Base-by-base conservation (phyloP, 1,140 invertebrate species). In the Leptoteleia sp. region DNA sequence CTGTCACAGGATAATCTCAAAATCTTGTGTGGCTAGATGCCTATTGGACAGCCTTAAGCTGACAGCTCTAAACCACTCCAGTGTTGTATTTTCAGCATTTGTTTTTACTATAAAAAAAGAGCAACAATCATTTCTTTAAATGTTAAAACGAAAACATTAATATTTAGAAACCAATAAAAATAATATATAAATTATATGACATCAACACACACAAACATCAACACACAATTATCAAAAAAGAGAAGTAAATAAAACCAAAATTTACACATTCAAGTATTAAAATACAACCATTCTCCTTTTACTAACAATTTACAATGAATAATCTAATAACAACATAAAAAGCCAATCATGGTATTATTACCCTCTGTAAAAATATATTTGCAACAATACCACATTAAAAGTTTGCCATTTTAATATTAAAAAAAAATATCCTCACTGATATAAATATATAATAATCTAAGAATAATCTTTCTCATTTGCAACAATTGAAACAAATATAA, bases 41-140 rank as follows among this genome's bases (percentile, higher is more conserved):
- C 72, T 79, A 70, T 76, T 68, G 78, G 78, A 83, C 71, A 83
- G 81, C 81, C 78, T 64, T 55, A 77, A 83, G 82, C 80, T 81
- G 78, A 87, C 68, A 82, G 73, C 76, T 59, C 81, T 83, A 86
- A 84, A 85, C 84, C 85, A 82, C 83, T 83, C 84, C 84, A 85
- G 83, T 70, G 80, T 81, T 75, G 64, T 75, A 47, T 70, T 6
- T 54, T 77, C 83, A 88, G 71, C 79, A 84, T 72, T 79, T 80
- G 78, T 83, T 70, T 76, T 81, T 73, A 82, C 85, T 79, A 45
- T 55, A 77, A 62, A 76, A 47, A 78, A 70, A 57, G 57, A 29
- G 64, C 50, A 57, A 65, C 52, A 71, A 38, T 73, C 5, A 62
- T 71, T 72, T n/a, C n/a, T n/a, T n/a, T n/a, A n/a, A 42, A 71